Evolutionary conservation across 2,888 invertebrate species (phyloP), one percentile per base, ranked within the genome.

Genomic region (Cryptophagus acutangulus): DNA sequence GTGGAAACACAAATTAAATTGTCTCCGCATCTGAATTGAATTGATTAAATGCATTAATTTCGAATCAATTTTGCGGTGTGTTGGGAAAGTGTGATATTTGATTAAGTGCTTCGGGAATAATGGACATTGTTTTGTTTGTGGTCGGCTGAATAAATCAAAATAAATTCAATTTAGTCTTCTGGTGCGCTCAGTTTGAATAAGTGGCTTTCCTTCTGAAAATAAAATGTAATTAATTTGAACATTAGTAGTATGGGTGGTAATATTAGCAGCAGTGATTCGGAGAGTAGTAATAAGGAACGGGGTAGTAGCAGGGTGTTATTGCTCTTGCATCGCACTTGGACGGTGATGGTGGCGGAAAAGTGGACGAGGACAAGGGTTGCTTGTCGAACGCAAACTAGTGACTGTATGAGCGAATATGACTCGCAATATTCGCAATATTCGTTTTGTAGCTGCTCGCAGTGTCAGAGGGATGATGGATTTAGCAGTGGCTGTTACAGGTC

Each of bases 251-350:
- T n/a, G n/a, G n/a, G n/a, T n/a, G 26, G 26, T 4, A 26, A 26
- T 26, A 26, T 8, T 12, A 26, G 12, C 9, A 26, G 26, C 9
- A 39, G 33, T 33, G 33, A 35, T 3, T 29, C 37, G 20, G 45
- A 36, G 14, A 26, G 14, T 10, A 24, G 36, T 2, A 30, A 26
- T 12, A 40, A 42, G 4, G 46, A 41, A 20, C 48, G 54, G 18
- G 61, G 56, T 46, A 48, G 54, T 18, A 62, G 57, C 46, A 52
- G 56, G 31, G 58, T 66, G 6, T 56, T 66, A 46, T 55, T 66
- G 17, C 57, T 66, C 36, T 49, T 67, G 36, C 64, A 66, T 43
- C 49, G 66, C 9, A 66, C 68, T 1, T 68, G 68, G 68, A 61
- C 65, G 2, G 56, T 64, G 2, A 61, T 68, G 16, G 52, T 63